Evolutionary conservation across 2,888 invertebrate genomes (phyloP).

Genomic region (Meganola albula): DNA sequence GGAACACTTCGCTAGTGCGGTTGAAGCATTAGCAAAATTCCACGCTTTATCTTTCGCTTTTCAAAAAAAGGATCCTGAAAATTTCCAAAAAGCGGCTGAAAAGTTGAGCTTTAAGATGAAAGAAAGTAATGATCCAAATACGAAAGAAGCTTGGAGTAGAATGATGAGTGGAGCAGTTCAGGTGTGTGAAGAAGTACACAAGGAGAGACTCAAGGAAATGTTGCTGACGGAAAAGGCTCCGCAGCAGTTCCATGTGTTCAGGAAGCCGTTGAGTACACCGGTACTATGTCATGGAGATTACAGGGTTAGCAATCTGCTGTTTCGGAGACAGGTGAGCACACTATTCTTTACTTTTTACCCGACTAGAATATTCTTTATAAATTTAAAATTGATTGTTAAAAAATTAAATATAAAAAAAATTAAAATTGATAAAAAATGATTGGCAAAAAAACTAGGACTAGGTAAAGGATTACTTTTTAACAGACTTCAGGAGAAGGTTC

Average conservation of each 20-base stretch:
- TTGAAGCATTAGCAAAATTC: constrained; percentile 42
- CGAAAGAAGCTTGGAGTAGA: constrained; percentile 17
- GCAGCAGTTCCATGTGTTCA: constrained; percentile 22
- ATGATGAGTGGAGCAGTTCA: constrained; percentile 23
- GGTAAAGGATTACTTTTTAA: no score
- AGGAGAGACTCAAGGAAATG: constrained; percentile 24
- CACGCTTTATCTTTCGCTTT: constrained; percentile 56
- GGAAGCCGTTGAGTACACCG: constrained; percentile 25
- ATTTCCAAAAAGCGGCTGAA: constrained; percentile 22
- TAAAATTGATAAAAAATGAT: no score
- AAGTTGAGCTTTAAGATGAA: constrained; percentile 15
- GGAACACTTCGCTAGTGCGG: constrained; percentile 37
- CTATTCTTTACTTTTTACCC: no score
- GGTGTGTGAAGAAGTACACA: constrained; percentile 32
- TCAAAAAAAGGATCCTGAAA: constrained; percentile 40
- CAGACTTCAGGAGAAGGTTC: no score
- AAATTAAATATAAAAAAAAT: no score
- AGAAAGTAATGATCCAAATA: constrained; percentile 3
- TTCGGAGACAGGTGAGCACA: constrained; percentile 24
- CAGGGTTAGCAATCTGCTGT: constrained; percentile 38
- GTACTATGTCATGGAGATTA: constrained; percentile 42
- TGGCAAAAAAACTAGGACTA: no score
- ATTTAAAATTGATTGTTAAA: no score
- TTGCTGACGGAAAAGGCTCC: constrained; percentile 10
- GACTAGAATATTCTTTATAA: no score